Conservation (phyloP, 2,113 vertebrate species). For the Oreochromis niloticus region DNA sequence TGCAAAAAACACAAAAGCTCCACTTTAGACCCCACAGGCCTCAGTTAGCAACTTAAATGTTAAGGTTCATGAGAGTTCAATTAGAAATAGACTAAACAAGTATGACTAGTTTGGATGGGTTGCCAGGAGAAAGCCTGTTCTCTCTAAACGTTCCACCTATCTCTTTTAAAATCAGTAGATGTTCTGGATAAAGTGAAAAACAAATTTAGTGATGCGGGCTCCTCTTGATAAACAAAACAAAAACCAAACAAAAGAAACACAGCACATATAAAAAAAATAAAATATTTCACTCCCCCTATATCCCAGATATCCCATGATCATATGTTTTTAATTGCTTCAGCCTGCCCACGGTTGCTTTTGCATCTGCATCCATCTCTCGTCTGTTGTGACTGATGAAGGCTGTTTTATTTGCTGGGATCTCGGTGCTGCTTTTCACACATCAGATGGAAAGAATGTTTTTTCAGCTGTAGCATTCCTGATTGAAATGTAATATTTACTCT, state of each 20-base stretch:
- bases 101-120: not conserved
- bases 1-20: not conserved
- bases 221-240: not conserved
- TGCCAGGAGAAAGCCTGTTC: not conserved
- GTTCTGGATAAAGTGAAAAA: not conserved
- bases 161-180: not conserved
- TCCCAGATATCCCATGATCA: not conserved
- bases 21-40: accelerated
- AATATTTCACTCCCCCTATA: not conserved
- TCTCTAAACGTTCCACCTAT: no score
- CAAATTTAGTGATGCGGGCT: accelerated
- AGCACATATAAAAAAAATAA: not conserved
- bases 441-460: not conserved
- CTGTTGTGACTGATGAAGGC: not conserved
- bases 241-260: not conserved
- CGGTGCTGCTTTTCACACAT: not conserved
- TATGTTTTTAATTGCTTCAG: not conserved
- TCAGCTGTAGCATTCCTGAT: not conserved
- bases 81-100: not conserved
- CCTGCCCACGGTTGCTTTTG: not conserved
- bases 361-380: not conserved
- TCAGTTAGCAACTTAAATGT: not conserved
- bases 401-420: not conserved
- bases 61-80: not conserved
- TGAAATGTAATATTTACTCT: not conserved